Conservation (phyloP, 1,140 invertebrate species). For the Drosophila auraria region DNA sequence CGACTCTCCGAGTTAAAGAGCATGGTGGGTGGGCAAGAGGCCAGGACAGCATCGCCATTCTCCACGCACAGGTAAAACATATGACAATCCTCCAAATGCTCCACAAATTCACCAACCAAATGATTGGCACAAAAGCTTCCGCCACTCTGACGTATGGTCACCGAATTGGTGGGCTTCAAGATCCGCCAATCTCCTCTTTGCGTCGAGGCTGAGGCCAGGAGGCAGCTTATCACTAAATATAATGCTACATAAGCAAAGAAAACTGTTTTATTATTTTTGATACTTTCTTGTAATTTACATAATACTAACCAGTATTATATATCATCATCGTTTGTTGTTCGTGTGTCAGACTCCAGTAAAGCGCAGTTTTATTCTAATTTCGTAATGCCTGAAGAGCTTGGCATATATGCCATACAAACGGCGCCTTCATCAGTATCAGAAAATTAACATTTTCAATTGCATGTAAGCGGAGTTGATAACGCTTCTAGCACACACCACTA, state of each 20-base stretch:
- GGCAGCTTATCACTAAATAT: slow-evolving; percentile 6
- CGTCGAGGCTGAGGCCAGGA: neutral
- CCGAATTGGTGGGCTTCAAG: slow-evolving; percentile 66
- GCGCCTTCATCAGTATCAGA: slow-evolving; percentile 60
- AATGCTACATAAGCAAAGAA: neutral
- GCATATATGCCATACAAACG: slow-evolving; percentile 57
- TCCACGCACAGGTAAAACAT: slow-evolving; percentile 76
- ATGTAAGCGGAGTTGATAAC: slow-evolving; percentile 64
- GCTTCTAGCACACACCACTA: slow-evolving; percentile 32
- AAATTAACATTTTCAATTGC: slow-evolving; percentile 78
- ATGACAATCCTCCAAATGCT: slow-evolving; percentile 68
- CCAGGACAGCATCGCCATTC: slow-evolving; percentile 70
- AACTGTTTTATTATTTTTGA: neutral
- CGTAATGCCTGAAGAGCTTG: slow-evolving; percentile 58
- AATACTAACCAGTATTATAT: slow-evolving; percentile 24
- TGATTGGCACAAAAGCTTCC: slow-evolving; percentile 60
- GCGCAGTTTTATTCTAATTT: slow-evolving; percentile 75
- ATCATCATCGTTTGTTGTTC: slow-evolving; percentile 22
- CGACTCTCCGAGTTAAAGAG: slow-evolving; percentile 69
- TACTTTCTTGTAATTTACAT: neutral
- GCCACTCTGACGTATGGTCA: slow-evolving; percentile 67
- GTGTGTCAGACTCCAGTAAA: slow-evolving; percentile 57
- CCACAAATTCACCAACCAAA: slow-evolving; percentile 67
- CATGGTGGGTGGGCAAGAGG: slow-evolving; percentile 75
- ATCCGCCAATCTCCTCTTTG: slow-evolving; percentile 20